Evolutionary conservation across 2,797 vertebrate species (phyloP), one percentile per base, ranked within the genome.

Genomic region (Miichthys miiuy): DNA sequence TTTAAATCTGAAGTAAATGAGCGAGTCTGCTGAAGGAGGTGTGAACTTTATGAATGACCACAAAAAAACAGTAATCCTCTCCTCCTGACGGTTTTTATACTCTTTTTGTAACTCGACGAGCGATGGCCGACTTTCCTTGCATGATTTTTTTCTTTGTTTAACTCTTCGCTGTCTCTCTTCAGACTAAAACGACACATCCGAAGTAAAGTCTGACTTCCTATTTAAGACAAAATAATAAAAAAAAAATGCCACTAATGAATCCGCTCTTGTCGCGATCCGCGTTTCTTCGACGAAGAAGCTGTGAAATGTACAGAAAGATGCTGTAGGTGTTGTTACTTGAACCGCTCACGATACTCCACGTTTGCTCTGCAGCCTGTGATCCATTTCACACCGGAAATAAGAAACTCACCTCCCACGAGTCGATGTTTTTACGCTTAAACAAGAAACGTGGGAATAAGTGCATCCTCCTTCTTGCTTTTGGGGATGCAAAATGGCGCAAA

Each of bases 1-100:
- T 96, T 92, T 91, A 89, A 96, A 85, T 84, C 77, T 17, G 77
- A 77, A 70, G 60, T 86, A 23, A 64, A 2, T 72, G 83, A 82
- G 41, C 80, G 63, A 73, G 58, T 71, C 52, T 60, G 80, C 75
- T 46, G 64, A 68, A 64, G 70, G 72, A 68, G 20, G 17, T 47
- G 85, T 77, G 58, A 82, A 80, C 75, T 85, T 73, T 70, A 93
- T 93, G 81, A 96, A 89, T 96, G 95, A 95, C 92, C 95, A 93
- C 92, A 77, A 83, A 77, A 46, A 54, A 85, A 44, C 16, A 55
- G 38, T 58, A 25, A 54, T 68, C 72, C 81, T 78, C 72, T 77
- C 61, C 17, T 62, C 41, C 18, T 9, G 50, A 65, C 56, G 66
- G 10, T 84, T 92, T 90, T 91, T 85, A 68, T 91, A 91, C 81